A percentile compares a stretch with the other conserved stretches of the same genome.
phyloP scores from a whole-genome alignment of 2,113 vertebrate species.

The Tachuris rubrigastra region DNA sequence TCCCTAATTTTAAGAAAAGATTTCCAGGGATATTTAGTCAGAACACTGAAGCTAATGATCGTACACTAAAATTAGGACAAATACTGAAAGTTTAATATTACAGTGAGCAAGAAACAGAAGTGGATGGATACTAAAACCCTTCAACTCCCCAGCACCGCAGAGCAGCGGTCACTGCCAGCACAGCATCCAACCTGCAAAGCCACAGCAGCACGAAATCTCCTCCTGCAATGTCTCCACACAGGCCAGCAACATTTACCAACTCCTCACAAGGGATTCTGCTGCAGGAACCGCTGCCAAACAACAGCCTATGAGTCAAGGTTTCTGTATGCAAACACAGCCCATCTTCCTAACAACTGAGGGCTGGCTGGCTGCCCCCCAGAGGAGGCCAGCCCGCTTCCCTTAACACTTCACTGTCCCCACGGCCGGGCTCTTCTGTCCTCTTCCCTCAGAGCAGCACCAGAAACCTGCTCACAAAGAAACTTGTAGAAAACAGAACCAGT shows the following conservation, averaged over 20 bases:
- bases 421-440: fast-evolving
- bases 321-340: not conserved
- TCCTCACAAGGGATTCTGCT: not conserved
- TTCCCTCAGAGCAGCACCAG: not conserved
- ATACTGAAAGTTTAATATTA: not conserved
- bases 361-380: not conserved
- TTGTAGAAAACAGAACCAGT: not conserved
- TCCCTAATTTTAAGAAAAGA: not conserved
- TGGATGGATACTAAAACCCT: not conserved
- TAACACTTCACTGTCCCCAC: not conserved
- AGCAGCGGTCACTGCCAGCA: not conserved
- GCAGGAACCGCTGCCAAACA: not conserved
- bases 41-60: not conserved
- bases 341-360: not conserved
- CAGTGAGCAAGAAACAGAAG: not conserved
- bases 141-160: not conserved
- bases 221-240: not conserved
- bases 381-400: not conserved
- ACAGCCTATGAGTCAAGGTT: not conserved
- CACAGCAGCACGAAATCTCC: not conserved
- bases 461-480: not conserved
- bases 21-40: not conserved
- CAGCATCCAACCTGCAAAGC: fast-evolving
- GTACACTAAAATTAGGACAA: not conserved
- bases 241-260: not conserved